phyloP scores from a whole-genome alignment of 2,888 invertebrate genomes.

The Brachyptera putata region DNA sequence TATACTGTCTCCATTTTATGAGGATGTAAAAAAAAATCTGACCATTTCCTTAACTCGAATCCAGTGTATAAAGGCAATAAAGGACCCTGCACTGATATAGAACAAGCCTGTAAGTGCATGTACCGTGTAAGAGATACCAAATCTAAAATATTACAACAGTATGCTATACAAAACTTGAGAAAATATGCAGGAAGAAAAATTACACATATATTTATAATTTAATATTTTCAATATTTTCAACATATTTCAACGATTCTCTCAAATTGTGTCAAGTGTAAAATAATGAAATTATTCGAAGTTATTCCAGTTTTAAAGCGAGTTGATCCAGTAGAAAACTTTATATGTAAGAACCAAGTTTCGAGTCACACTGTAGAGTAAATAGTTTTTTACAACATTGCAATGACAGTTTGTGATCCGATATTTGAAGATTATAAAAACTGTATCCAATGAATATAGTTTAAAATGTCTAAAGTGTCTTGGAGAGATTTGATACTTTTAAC shows the following conservation, averaged over 20 bases:
- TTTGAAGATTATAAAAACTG: too few species aligned
- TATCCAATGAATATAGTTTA: too few species aligned
- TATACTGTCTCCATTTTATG: constrained; percentile 19
- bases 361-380: background rate
- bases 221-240: too few species aligned
- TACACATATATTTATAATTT: too few species aligned
- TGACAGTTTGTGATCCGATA: constrained; percentile 9
- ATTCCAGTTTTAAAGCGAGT: too few species aligned
- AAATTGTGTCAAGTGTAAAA: too few species aligned
- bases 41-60: background rate
- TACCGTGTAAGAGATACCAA: constrained; percentile 8
- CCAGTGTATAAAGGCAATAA: background rate
- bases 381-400: background rate
- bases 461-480: too few species aligned
- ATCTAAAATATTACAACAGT: background rate
- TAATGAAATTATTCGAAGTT: too few species aligned
- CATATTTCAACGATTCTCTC: too few species aligned
- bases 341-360: background rate
- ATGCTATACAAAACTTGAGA: background rate
- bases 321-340: too few species aligned
- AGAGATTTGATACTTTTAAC: too few species aligned
- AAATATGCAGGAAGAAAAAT: too few species aligned
- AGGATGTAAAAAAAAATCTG: background rate
- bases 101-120: constrained; percentile 3
- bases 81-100: background rate